Evolutionary conservation across 2,888 invertebrate species (phyloP).

Genomic region (Pyrocoelia pectoralis): DNA sequence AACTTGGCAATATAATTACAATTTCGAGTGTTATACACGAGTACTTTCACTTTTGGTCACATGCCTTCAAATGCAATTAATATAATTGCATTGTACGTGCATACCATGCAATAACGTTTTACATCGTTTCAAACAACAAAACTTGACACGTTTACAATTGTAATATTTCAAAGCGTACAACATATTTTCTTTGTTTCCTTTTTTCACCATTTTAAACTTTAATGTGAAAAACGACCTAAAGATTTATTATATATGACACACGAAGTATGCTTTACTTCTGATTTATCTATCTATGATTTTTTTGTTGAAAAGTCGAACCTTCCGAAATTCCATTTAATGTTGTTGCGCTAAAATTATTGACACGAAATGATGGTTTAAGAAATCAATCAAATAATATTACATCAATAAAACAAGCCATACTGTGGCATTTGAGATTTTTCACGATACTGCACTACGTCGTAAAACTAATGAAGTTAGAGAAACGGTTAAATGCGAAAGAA

Average conservation of each 20-base stretch:
- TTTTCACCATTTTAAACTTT: constrained; percentile 7
- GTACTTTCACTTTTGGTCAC: neutral
- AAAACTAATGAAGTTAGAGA: too few relatives aligned
- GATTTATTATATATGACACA: constrained; percentile 5
- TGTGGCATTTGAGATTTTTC: too few relatives aligned
- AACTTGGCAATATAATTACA: neutral
- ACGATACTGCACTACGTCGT: too few relatives aligned
- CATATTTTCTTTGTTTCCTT: constrained; percentile 9
- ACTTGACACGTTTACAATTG: constrained; percentile 2
- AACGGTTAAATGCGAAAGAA: too few relatives aligned
- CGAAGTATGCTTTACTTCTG: neutral
- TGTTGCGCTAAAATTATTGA: neutral
- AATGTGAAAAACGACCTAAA: constrained; percentile 8
- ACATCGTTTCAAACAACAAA: neutral
- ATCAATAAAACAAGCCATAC: too few relatives aligned
- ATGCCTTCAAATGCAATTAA: neutral
- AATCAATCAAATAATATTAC: too few relatives aligned
- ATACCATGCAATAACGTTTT: neutral
- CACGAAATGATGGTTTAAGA: too few relatives aligned
- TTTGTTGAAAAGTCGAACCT: neutral
- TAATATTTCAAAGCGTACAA: neutral
- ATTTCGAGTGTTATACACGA: neutral
- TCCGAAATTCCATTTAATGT: neutral
- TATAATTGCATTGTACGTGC: constrained; percentile 2
- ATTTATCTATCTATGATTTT: neutral